A percentile compares a stretch with the other conserved stretches of the same genome.
Evolutionary conservation across 2,888 invertebrate species (phyloP).

Genomic region (Drosophila silvestris): DNA sequence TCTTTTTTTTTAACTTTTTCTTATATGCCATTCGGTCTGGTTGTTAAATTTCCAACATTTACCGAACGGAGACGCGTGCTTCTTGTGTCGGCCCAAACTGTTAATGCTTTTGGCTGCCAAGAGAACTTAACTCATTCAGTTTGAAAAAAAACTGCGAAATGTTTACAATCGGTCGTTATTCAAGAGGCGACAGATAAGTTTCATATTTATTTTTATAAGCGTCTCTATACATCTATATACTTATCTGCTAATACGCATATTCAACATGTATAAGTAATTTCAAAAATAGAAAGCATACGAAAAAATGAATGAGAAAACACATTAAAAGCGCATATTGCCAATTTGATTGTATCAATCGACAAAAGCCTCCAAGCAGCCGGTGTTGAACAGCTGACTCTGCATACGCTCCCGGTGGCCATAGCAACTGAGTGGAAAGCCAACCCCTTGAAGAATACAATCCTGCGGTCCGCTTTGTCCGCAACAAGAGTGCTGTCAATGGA

Average conservation of each 20-base stretch:
- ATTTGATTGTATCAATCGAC: constrained; percentile 33
- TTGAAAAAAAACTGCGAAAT: constrained; percentile 58
- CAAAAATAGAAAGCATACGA: constrained; percentile 21
- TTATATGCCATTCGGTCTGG: constrained; percentile 17
- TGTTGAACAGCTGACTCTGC: constrained; percentile 55
- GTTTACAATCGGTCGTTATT: constrained; percentile 71
- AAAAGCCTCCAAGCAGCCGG: constrained; percentile 66
- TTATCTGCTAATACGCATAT: constrained; percentile 36
- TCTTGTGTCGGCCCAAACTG: constrained; percentile 57
- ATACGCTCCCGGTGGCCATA: constrained; percentile 60
- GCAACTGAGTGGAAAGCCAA: constrained; percentile 72
- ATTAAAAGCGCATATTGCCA: constrained; percentile 23
- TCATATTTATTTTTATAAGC: constrained; percentile 63
- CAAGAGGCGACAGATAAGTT: constrained; percentile 52
- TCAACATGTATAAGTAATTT: constrained; percentile 34
- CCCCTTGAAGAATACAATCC: constrained; percentile 74
- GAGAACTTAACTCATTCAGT: constrained; percentile 52
- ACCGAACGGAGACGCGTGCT: constrained; percentile 53
- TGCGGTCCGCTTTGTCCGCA: constrained; percentile 80
- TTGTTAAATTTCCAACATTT: constrained; percentile 20
- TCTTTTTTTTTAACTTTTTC: constrained; percentile 21
- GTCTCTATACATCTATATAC: constrained; percentile 53
- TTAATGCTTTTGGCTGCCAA: constrained; percentile 60
- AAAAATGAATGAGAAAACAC: constrained; percentile 14
- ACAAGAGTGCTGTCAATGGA: constrained; percentile 69